Base-by-base conservation (phyloP, 2,888 invertebrate genomes). In the Coelopa pilipes region DNA sequence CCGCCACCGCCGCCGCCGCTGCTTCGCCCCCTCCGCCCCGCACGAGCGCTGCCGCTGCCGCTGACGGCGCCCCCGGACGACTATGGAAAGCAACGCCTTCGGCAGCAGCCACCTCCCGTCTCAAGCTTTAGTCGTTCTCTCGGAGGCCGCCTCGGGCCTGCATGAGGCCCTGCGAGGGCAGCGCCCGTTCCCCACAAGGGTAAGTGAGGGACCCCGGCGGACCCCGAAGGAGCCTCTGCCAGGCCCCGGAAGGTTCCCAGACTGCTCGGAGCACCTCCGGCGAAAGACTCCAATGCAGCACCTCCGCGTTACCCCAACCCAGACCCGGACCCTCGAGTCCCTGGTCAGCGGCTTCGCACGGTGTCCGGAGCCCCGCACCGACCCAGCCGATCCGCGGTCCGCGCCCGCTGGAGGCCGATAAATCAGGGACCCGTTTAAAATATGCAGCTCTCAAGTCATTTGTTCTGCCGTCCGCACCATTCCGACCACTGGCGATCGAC, bases 21-120 rank as follows among this genome's bases (percentile, higher is more conserved):
- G n/a, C 34, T 34, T 34, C n/a, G 53, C n/a, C 53, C 13, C 53
- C n/a, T n/a, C n/a, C n/a, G n/a, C n/a, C n/a, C n/a, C n/a, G n/a
- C n/a, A n/a, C 3, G 15, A 53, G 4, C 60, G 21, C 15, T n/a
- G 59, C 10, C 17, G 9, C 59, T n/a, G 11, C 15, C 13, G 13
- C 21, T 5, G 13, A 24, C 21, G 60, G 60, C 60, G 12, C n/a
- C 34, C 15, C 57, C 62, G 70, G 71, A 75, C 72, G 82, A 85
- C 83, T 89, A 93, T 93, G 93, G 93, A 93, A 89, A 93, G 93
- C 89, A 92, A 92, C 87, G 91, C 92, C 80, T 93, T 92, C 88
- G 92, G 91, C 86, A 90, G 92, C 83, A 92, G 90, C 86, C 92
- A 92, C 88, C 89, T 93, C 86, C 92, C 92, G 88, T 92, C 92